phyloP scores from a whole-genome alignment of 2,888 invertebrate genomes.

The Pseudococcus viburni region DNA sequence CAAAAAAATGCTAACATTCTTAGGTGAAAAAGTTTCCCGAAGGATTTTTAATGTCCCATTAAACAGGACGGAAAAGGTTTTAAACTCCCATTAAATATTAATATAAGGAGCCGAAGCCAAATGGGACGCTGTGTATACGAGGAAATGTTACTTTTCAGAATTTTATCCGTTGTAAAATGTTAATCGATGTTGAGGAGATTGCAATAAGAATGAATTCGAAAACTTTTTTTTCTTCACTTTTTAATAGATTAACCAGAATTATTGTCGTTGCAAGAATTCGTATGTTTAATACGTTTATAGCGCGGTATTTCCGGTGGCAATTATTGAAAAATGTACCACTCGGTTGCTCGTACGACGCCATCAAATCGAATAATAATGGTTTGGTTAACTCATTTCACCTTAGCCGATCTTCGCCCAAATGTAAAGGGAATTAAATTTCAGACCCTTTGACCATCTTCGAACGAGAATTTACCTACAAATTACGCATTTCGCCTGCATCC shows the following conservation, averaged over 20 bases:
- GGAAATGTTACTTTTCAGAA: slow-evolving; percentile 52
- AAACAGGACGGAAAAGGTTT: slow-evolving; percentile 60
- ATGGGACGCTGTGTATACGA: slow-evolving; percentile 40
- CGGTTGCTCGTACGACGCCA: not conserved
- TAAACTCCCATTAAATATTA: slow-evolving; percentile 62
- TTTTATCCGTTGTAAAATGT: slow-evolving; percentile 46
- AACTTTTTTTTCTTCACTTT: slow-evolving; percentile 27
- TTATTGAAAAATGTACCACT: not conserved
- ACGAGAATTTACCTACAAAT: not conserved
- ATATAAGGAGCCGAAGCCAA: slow-evolving; percentile 54
- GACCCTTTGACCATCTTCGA: slow-evolving; percentile 14
- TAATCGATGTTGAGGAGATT: slow-evolving; percentile 46
- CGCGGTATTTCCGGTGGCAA: not conserved
- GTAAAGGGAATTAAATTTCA: slow-evolving; percentile 25
- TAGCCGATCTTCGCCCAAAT: not conserved
- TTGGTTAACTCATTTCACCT: not conserved
- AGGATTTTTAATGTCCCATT: slow-evolving; percentile 61
- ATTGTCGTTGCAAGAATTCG: not conserved
- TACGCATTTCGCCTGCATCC: not conserved
- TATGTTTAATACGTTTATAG: not conserved
- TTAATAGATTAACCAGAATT: slow-evolving; percentile 19
- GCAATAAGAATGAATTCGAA: slow-evolving; percentile 44
- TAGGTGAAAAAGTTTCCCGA: slow-evolving; percentile 59
- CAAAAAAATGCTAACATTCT: slow-evolving; percentile 32
- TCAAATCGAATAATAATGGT: not conserved